Evolutionary conservation across 2,113 vertebrate genomes (phyloP), one percentile per base, ranked within the genome.

Genomic region (Hyperoodon ampullatus): DNA sequence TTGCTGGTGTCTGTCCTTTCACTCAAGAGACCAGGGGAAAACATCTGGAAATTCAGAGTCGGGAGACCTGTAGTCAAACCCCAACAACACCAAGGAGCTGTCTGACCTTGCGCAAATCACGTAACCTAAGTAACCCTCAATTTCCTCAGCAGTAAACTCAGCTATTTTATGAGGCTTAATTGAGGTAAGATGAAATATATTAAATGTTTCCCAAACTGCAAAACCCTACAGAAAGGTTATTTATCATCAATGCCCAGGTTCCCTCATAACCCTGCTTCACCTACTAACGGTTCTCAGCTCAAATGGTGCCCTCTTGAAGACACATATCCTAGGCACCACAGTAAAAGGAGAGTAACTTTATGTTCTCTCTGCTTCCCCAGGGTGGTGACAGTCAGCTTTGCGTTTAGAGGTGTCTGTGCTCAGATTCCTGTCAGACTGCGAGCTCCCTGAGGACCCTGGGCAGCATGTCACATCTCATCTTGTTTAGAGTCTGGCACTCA

Each of bases 191-290:
- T 58, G 5, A 93, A 71, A 83, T 55, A 84, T 16, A 33, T 19
- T 65, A n/a, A 88, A 95, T 75, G 58, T 61, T 95, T 92, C 72
- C 42, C 55, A 88, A 92, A 50, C 14, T 35, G n/a, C 58, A 77
- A 71, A 88, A 60, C 9, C 24, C 35, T 91, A 66, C 4, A 77
- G 44, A 93, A 93, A 83, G 92, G 53, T 47, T 80, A 42, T 44
- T 26, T 71, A 26, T 86, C 42, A 84, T 44, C n/a, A 93, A 68
- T 70, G 39, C 35, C 61, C 18, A 30, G 8, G 66, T 68, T 60
- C 18, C 61, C 30, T 39, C 18, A 11, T 74, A 35, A 5, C 28
- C 35, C 12, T 44, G 26, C 61, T 68, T 95, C 15, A 44, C 44
- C 50, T 89, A 3, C 16, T 63, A 84, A 83, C 13, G 12, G 14